Conservation (phyloP, 2,797 vertebrate genomes). For the Hafferia zeledoni region DNA sequence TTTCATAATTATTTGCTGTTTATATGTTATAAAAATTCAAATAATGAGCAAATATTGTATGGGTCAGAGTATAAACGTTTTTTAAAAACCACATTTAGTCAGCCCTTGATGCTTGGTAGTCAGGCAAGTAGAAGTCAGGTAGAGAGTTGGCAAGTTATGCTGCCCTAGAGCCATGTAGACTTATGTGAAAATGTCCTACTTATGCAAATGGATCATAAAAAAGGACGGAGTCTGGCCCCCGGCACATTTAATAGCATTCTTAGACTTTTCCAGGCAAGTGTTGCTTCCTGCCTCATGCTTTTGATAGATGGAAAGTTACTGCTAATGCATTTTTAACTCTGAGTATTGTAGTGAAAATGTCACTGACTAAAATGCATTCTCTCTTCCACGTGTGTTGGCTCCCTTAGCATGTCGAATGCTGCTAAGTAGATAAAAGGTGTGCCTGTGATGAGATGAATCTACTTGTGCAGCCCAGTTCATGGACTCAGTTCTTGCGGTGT, state of each 20-base stretch:
- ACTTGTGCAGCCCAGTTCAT: background rate
- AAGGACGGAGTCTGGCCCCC: conserved; percentile 28
- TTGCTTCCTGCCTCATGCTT: conserved; percentile 4
- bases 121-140: conserved; percentile 2
- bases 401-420: background rate
- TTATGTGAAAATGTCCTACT: conserved; percentile 45
- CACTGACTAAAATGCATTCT: background rate
- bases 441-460: conserved; percentile 8
- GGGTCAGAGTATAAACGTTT: background rate
- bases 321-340: conserved; percentile 54
- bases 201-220: conserved; percentile 61
- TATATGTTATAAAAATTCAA: background rate
- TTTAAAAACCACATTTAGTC: background rate
- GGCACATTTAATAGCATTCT: conserved; percentile 52
- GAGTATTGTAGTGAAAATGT: conserved; percentile 47
- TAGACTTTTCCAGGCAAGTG: conserved; percentile 49
- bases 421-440: conserved; percentile 36
- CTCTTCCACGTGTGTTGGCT: background rate
- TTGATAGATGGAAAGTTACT: conserved; percentile 47
- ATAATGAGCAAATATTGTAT: background rate
- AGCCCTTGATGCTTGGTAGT: background rate
- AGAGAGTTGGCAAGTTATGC: background rate
- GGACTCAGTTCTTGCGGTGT: background rate
- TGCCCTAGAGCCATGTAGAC: conserved; percentile 21
- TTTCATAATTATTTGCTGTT: conserved; percentile 10